phyloP scores from a whole-genome alignment of 2,888 invertebrate species.

The Polyploca ridens region DNA sequence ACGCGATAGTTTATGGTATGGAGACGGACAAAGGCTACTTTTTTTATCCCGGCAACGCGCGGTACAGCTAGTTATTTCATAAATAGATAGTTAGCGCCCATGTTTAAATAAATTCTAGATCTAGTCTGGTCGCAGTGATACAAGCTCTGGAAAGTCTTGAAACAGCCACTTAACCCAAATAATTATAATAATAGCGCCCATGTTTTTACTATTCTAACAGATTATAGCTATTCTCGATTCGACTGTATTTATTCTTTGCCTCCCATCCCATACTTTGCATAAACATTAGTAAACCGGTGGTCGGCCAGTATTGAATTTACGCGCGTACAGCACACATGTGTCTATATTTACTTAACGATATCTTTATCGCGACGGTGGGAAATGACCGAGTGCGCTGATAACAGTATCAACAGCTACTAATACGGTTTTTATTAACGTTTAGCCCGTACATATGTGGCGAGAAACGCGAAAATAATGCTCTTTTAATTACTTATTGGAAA shows the following conservation, averaged over 20 bases:
- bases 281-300: constrained; percentile 40
- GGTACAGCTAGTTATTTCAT: too few relatives aligned
- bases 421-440: neutral
- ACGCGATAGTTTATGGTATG: too few relatives aligned
- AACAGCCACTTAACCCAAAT: too few relatives aligned
- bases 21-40: too few relatives aligned
- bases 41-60: too few relatives aligned
- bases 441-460: neutral
- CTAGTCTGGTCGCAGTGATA: too few relatives aligned
- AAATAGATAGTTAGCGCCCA: too few relatives aligned
- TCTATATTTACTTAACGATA: constrained; percentile 39
- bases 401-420: neutral
- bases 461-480: neutral
- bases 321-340: constrained; percentile 37
- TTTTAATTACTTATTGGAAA: constrained; percentile 18
- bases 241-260: constrained; percentile 46
- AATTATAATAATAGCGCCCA: too few relatives aligned
- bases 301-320: constrained; percentile 46
- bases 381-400: constrained; percentile 42
- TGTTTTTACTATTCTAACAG: neutral
- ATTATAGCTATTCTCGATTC: constrained; percentile 18
- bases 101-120: too few relatives aligned
- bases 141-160: too few relatives aligned
- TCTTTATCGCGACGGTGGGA: constrained; percentile 47
- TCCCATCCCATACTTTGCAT: constrained; percentile 55